Evolutionary conservation across 2,888 invertebrate species (phyloP), one percentile per base, ranked within the genome.

Genomic region (Metopia argyrocephala): DNA sequence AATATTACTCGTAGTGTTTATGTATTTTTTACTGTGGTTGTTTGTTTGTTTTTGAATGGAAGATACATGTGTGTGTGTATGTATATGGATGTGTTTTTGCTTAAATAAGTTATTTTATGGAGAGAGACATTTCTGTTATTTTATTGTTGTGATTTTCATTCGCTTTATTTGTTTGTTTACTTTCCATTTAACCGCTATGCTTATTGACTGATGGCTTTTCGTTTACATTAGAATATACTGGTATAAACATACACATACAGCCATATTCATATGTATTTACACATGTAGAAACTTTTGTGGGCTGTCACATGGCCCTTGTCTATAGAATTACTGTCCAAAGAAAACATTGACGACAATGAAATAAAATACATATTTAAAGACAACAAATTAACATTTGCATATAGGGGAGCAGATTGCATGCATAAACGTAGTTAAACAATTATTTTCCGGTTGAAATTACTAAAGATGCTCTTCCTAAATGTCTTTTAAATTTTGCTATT

Each of bases 121-220:
- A 15, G 25, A 27, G 27, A 27, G 18, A 56, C n/a, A 6, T 25
- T 38, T 61, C 25, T 45, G 9, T 27, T 38, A 12, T 48, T 27
- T 27, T 23, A 12, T 48, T 27, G 27, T 64, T 64, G 46, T 27
- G 48, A 25, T 64, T 64, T 64, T 20, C 62, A 64, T 64, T 64
- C 46, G 27, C 15, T 38, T 38, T 64, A 27, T 64, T 64, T 62
- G 15, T 65, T 50, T 50, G 27, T 7, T 20, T 20, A 18, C 18
- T 20, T 20, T 38, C 25, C 18, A 23, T 66, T 61, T 54, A 66
- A 66, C 66, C 66, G 66, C 66, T 66, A 66, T 66, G 25, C 38
- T 54, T 54, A 52, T 66, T 65, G 64, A 65, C 28, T 50, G 50
- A 65, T 65, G 64, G 15, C 7, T 65, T 48, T 56, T 65, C 15